These are phyloP conservation scores for Gandaritis pyraliata DNA, from an alignment of 2,888 invertebrate species.

Conservation along the genomic window DNA sequence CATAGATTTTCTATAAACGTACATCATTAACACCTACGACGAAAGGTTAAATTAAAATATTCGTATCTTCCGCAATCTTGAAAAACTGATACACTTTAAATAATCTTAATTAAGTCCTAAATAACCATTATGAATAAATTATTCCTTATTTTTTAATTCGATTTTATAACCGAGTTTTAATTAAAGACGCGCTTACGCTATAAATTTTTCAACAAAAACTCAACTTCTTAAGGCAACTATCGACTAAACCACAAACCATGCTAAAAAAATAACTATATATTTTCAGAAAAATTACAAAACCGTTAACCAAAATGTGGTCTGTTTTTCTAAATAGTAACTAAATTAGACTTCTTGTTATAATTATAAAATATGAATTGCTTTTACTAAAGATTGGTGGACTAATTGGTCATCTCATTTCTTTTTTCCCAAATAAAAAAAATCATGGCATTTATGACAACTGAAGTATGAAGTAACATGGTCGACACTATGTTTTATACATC, in stretches of 20 bases:
- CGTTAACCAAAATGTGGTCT: too few relatives aligned
- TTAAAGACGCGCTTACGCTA: slow-evolving; percentile 37
- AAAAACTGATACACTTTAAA: slow-evolving; percentile 42
- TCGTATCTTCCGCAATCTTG: slow-evolving; percentile 36
- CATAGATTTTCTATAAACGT: background rate
- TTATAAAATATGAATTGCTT: too few relatives aligned
- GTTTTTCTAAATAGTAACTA: too few relatives aligned
- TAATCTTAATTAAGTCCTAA: slow-evolving; percentile 39
- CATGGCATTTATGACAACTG: too few relatives aligned
- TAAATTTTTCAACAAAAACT: slow-evolving; percentile 33
- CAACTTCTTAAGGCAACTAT: slow-evolving; percentile 1
- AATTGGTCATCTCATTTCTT: too few relatives aligned
- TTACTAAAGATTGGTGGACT: too few relatives aligned
- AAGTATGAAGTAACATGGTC: background rate
- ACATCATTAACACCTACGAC: slow-evolving; percentile 8
- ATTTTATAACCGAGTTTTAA: slow-evolving; percentile 37
- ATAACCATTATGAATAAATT: slow-evolving; percentile 39
- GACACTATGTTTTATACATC: slow-evolving; percentile 6
- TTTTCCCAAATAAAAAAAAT: too few relatives aligned
- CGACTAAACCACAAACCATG: slow-evolving; percentile 1
- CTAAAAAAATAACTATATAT: too few relatives aligned
- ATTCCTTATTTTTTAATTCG: slow-evolving; percentile 33
- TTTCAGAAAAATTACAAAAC: too few relatives aligned
- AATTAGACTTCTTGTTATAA: too few relatives aligned
- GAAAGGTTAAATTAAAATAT: slow-evolving; percentile 27